phyloP scores from a whole-genome alignment of 2,888 invertebrate species.

The Acleris cristana region DNA sequence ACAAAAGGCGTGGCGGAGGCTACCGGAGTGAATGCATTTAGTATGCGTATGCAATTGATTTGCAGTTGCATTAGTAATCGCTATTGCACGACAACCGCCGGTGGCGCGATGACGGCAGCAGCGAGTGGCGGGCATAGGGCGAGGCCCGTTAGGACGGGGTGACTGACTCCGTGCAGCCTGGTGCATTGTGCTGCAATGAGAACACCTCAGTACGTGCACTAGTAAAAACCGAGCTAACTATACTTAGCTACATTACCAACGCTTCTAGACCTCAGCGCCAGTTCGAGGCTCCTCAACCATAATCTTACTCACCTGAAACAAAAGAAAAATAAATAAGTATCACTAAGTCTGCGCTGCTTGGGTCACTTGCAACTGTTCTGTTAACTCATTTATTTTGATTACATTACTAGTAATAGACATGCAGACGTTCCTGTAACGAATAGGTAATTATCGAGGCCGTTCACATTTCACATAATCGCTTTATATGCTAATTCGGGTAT shows the following conservation, averaged over 20 bases:
- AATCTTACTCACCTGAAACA: constrained; percentile 70
- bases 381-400: constrained; percentile 14
- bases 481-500: constrained; percentile 69
- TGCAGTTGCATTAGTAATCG: constrained; percentile 71
- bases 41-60: constrained; percentile 64
- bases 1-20: constrained; percentile 47
- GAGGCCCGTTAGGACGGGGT: constrained; percentile 81
- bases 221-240: constrained; percentile 66
- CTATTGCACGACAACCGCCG: constrained; percentile 67
- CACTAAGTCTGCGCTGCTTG: background rate
- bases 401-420: constrained; percentile 11
- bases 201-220: constrained; percentile 75
- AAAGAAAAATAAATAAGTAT: constrained; percentile 46
- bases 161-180: constrained; percentile 82
- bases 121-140: constrained; percentile 70
- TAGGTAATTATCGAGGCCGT: constrained; percentile 51
- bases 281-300: constrained; percentile 18
- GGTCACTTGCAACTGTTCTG: background rate
- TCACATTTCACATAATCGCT: constrained; percentile 59
- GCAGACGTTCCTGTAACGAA: constrained; percentile 39
- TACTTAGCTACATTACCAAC: constrained; percentile 58
- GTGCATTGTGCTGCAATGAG: constrained; percentile 84
- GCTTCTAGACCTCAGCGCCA: constrained; percentile 40
- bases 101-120: constrained; percentile 70
- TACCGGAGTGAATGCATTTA: constrained; percentile 56